Conservation (phyloP, 2,797 vertebrate genomes). For the Urocyon cinereoargenteus region DNA sequence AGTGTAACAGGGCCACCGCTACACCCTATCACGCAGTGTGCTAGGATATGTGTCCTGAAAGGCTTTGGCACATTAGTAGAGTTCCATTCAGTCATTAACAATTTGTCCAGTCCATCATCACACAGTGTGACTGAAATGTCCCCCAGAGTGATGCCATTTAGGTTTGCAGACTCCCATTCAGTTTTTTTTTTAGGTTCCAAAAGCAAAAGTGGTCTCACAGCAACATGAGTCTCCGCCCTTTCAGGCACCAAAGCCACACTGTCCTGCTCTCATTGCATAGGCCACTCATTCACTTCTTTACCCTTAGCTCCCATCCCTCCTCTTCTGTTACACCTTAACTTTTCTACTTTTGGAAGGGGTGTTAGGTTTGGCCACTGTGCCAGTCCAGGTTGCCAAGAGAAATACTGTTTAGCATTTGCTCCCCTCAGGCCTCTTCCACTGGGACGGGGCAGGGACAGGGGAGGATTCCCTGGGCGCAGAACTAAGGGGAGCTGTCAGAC, state of each 20-base stretch:
- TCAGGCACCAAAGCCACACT: neutral
- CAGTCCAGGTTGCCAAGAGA: neutral
- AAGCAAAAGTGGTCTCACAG: neutral
- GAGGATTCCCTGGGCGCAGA: neutral
- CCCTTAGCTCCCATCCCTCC: neutral
- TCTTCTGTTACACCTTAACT: neutral
- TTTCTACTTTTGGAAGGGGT: neutral
- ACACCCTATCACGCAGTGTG: fast-evolving
- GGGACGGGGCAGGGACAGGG: too few relatives aligned
- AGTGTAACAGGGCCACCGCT: neutral
- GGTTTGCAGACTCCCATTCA: neutral
- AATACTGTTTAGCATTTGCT: neutral
- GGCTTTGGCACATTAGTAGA: neutral
- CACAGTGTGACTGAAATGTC: neutral
- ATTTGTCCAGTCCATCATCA: neutral
- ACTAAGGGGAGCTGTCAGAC: too few relatives aligned
- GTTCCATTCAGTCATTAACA: neutral
- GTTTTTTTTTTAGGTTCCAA: neutral
- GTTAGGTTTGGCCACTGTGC: neutral
- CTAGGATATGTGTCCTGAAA: neutral
- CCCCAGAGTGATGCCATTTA: neutral
- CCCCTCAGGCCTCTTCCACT: neutral
- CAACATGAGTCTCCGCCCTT: neutral
- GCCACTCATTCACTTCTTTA: neutral
- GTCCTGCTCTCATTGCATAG: neutral